Evolutionary conservation across 2,113 vertebrate species (phyloP).

Genomic region (Eidolon helvum): DNA sequence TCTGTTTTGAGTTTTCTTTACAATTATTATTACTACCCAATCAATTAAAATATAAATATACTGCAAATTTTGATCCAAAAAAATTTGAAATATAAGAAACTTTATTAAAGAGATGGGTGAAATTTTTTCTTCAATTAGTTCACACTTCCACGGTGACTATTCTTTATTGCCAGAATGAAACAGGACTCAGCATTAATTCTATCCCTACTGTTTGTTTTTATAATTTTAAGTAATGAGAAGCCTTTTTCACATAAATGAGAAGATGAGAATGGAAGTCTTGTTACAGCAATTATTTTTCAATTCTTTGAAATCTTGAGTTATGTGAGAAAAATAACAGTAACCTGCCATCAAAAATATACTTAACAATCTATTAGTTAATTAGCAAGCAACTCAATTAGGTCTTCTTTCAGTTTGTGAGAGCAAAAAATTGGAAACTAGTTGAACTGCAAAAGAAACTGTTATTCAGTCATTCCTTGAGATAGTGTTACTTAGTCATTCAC

Average conservation of each 20-base stretch:
- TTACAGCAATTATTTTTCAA: not conserved
- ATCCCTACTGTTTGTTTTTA: constrained; percentile 2
- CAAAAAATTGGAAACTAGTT: constrained; percentile 6
- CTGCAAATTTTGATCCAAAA: not conserved
- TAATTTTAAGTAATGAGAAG: not conserved
- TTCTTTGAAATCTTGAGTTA: constrained; percentile 16
- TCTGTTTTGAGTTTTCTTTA: constrained; percentile 21
- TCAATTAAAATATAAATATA: not conserved
- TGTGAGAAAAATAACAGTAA: constrained; percentile 12
- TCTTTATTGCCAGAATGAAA: constrained; percentile 21
- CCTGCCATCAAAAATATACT: constrained; percentile 22
- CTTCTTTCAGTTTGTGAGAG: not conserved
- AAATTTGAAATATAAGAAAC: not conserved
- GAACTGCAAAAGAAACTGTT: not conserved
- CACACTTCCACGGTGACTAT: not conserved
- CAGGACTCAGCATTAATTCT: not conserved
- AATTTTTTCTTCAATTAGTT: constrained; percentile 2
- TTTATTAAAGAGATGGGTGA: not conserved
- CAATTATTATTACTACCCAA: not conserved
- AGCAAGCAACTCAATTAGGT: constrained; percentile 35
- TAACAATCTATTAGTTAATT: not conserved
- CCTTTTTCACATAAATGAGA: not conserved
- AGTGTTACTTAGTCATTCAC: not conserved
- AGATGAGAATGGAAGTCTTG: not conserved
- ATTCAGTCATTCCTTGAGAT: not conserved